Evolutionary conservation across 2,113 vertebrate species (phyloP), one percentile per base, ranked within the genome.

Genomic region (Atlantisia rogersi): DNA sequence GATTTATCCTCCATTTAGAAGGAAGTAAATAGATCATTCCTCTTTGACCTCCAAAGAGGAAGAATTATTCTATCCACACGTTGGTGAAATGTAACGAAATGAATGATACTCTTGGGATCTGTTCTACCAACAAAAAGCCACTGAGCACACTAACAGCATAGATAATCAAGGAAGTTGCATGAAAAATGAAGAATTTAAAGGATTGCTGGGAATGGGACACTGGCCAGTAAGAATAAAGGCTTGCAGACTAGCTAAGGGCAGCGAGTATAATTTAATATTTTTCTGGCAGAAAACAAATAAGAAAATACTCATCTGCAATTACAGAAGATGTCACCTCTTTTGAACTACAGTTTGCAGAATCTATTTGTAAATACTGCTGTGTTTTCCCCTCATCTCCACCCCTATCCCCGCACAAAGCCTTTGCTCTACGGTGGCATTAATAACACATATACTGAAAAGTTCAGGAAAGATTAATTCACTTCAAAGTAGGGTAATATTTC

Each of bases 301-400:
- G 91, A 97, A 94, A 91, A 95, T 92, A 88, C 80, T 96, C 75
- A 91, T 91, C 95, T 92, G 59, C 77, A 97, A 96, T 97, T 98
- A 97, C 52, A 95, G 81, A 56, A 93, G 82, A 87, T 96, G 59
- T 78, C 92, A 96, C 88, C 31, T 92, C 65, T 92, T 95, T 94
- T 91, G 91, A 97, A 96, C 94, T 92, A 48, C 44, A 82, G 64
- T 94, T 91, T 96, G 70, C 85, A 96, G 69, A 96, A 95, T 91
- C 60, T 94, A 74, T 95, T 96, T 97, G 84, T 91, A 95, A 97
- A 82, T 32, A 40, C 52, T 90, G 46, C 70, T 92, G 46, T 19
- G 3, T 31, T 91, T 92, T 88, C 86, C 32, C 70, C 56, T 75
- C 9, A 1, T 70, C 56, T 65, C 35, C 52, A 35, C 44, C 26